Percentiles rank a stretch among this genome's conserved stretches.
These are phyloP conservation scores for Norana najaformis DNA, from an alignment of 2,888 invertebrate species.

Conservation along the genomic window DNA sequence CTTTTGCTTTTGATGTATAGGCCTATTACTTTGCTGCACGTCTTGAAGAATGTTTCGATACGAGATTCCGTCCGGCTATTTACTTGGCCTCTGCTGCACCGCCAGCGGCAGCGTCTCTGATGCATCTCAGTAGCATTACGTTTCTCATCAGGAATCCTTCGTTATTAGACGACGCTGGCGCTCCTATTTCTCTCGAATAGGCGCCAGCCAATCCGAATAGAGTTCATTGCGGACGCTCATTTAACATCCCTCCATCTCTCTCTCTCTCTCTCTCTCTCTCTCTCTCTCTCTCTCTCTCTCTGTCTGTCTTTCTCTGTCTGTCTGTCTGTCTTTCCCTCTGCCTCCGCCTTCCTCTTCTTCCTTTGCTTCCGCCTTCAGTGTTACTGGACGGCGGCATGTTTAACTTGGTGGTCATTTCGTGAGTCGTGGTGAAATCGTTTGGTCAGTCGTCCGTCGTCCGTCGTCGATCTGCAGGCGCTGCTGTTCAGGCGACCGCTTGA, in stretches of 20 bases:
- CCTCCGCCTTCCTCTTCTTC: slow-evolving; percentile 32
- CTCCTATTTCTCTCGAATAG: neutral
- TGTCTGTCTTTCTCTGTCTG: slow-evolving; percentile 9
- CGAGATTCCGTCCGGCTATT: neutral
- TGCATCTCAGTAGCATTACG: neutral
- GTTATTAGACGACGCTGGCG: neutral
- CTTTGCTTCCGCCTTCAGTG: neutral
- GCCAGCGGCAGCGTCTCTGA: neutral
- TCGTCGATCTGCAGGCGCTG: no score
- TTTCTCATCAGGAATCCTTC: neutral
- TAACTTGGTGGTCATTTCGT: neutral
- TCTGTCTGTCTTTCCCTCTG: slow-evolving; percentile 28
- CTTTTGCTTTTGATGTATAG: neutral
- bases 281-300: slow-evolving; percentile 23
- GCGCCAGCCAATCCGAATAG: neutral
- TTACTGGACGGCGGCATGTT: neutral
- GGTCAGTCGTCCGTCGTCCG: no score
- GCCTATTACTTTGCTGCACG: no score
- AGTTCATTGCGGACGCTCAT: neutral
- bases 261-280: slow-evolving; percentile 25
- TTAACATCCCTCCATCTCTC: neutral
- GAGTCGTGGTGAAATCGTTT: neutral
- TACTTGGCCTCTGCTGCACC: accelerated
- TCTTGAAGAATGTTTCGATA: neutral
- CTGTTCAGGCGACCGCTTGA: neutral